These are phyloP conservation scores for Philhelius pedissequus DNA, from an alignment of 2,888 invertebrate species.

Conservation along the genomic window DNA sequence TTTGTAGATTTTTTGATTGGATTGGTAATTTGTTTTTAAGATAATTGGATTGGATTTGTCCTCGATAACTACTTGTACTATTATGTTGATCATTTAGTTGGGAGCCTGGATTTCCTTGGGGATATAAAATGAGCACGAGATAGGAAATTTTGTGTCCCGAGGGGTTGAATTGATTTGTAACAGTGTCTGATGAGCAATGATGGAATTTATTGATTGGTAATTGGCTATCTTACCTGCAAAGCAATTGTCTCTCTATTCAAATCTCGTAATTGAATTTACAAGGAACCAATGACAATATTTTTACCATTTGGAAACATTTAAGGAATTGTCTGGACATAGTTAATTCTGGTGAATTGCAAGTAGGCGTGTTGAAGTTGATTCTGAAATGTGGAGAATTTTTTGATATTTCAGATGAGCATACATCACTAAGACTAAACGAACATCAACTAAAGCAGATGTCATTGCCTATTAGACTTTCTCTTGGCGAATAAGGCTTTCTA, in stretches of 20 bases:
- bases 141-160: slow-evolving; percentile 14
- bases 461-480: no score
- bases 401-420: no score
- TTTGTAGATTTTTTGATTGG: slow-evolving; percentile 24
- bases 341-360: not conserved
- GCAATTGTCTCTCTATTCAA: not conserved
- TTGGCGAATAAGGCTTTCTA: no score
- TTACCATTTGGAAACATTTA: not conserved
- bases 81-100: not conserved
- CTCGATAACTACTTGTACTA: not conserved
- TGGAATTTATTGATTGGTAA: slow-evolving; percentile 43
- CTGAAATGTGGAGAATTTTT: not conserved
- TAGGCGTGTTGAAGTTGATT: not conserved
- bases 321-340: not conserved
- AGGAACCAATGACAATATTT: not conserved
- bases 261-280: not conserved
- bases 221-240: slow-evolving; percentile 28
- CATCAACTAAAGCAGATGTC: no score
- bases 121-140: slow-evolving; percentile 15
- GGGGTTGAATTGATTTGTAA: slow-evolving; percentile 52
- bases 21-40: slow-evolving; percentile 30
- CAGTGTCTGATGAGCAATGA: slow-evolving; percentile 6
- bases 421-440: no score
- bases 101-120: slow-evolving; percentile 40
- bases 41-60: not conserved